Evolutionary conservation across 2,113 vertebrate species (phyloP).

Genomic region (Macquaria ambigua): DNA sequence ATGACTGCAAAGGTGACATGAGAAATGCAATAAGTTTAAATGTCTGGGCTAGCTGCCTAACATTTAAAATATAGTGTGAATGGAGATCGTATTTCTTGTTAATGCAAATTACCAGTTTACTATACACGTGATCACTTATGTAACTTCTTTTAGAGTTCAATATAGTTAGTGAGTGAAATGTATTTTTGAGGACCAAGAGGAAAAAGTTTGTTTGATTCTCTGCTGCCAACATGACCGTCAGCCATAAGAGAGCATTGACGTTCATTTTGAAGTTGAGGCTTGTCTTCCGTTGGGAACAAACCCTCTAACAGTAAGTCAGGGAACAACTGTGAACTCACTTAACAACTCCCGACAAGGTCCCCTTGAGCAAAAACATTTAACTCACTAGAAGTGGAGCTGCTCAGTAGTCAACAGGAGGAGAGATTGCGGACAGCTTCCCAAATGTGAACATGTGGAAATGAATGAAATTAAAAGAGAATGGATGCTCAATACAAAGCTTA

Average conservation of each 20-base stretch:
- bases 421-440: neutral
- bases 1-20: too few relatives aligned
- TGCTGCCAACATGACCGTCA: neutral
- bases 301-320: neutral
- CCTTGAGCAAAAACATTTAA: slow-evolving; percentile 24
- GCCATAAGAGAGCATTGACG: neutral
- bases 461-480: neutral
- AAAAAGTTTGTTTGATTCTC: neutral
- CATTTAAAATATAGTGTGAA: too few relatives aligned
- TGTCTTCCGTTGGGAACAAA: neutral
- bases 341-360: neutral
- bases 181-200: neutral
- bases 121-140: neutral
- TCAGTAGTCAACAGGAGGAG: neutral
- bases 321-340: neutral
- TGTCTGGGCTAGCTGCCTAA: neutral
- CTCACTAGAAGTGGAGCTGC: neutral
- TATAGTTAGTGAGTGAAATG: neutral
- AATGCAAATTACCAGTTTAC: neutral
- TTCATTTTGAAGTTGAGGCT: neutral
- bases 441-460: neutral
- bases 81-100: too few relatives aligned
- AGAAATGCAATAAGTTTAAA: too few relatives aligned
- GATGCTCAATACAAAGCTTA: neutral
- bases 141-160: neutral